Percentiles rank a stretch among this genome's conserved stretches.
These are phyloP conservation scores for Molossus alvarezi DNA, from an alignment of 2,797 vertebrate species.

Conservation along the genomic window DNA sequence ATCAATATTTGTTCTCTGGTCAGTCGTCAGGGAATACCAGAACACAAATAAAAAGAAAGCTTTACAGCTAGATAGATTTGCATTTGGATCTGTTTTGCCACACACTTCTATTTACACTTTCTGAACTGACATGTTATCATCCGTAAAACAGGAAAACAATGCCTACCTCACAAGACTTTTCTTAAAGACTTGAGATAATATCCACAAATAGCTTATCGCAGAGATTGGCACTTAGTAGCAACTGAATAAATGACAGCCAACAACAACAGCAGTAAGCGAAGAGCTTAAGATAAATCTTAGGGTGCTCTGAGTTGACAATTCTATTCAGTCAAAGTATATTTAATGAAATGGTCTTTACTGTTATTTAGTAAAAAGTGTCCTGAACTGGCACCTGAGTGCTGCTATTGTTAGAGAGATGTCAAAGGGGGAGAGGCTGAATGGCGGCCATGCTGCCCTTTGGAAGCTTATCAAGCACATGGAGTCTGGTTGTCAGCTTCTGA, in stretches of 20 bases:
- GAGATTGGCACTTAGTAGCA: neutral
- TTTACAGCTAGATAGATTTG: neutral
- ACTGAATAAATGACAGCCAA: neutral
- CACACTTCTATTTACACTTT: slow-evolving; percentile 1
- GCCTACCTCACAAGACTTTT: neutral
- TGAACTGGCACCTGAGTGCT: neutral
- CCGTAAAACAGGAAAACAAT: slow-evolving; percentile 49
- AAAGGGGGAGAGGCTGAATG: neutral
- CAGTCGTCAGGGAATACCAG: neutral
- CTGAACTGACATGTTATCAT: neutral
- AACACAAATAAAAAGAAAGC: neutral
- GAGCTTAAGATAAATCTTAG: neutral
- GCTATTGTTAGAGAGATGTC: neutral
- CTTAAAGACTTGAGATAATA: neutral
- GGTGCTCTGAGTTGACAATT: neutral
- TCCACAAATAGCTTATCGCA: neutral
- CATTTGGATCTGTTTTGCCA: neutral
- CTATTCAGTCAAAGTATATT: neutral
- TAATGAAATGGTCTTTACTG: neutral
- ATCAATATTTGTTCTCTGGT: neutral
- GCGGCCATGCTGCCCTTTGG: neutral
- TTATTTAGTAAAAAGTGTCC: neutral
- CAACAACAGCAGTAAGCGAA: neutral
- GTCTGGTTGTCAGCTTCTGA: neutral
- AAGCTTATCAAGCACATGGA: neutral